These are phyloP conservation scores for Scleropages formosus DNA, from an alignment of 2,797 vertebrate genomes.

Conservation along the genomic window DNA sequence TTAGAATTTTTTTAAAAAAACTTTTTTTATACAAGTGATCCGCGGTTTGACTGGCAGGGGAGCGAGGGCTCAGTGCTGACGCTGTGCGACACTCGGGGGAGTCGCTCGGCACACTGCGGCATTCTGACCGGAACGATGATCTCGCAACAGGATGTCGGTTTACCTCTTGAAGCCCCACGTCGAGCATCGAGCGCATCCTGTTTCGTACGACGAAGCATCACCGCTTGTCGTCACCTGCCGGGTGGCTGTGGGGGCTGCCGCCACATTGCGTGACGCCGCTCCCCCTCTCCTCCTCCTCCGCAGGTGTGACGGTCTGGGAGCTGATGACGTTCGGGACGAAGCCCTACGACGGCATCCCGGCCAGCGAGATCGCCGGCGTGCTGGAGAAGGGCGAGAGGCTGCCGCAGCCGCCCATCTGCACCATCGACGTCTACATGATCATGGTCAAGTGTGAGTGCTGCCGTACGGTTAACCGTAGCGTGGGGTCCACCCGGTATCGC, in stretches of 20 bases:
- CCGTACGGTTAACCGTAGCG: neutral
- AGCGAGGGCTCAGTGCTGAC: too few species aligned
- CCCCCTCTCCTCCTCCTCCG: neutral
- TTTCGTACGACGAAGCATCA: too few species aligned
- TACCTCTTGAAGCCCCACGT: too few species aligned
- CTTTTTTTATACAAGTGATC: too few species aligned
- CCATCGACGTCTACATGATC: constrained; percentile 99
- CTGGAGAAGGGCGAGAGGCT: constrained; percentile 96
- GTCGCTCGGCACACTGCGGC: too few species aligned
- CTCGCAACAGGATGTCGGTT: too few species aligned
- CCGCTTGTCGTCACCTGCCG: neutral
- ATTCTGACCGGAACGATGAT: too few species aligned
- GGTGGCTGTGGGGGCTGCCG: neutral
- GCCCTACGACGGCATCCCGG: constrained; percentile 92
- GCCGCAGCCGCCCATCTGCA: constrained; percentile 94
- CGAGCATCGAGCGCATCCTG: too few species aligned
- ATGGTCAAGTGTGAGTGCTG: constrained; percentile 96
- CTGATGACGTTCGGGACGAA: constrained; percentile 98
- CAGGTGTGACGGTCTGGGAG: constrained; percentile 98
- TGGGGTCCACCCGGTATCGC: neutral
- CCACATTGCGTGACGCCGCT: too few species aligned
- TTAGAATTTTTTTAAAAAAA: too few species aligned
- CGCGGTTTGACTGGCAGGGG: too few species aligned
- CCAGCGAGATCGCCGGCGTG: constrained; percentile 86
- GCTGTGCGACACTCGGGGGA: too few species aligned